These are phyloP conservation scores for Alloplasta piceator DNA, from an alignment of 2,888 invertebrate species.

Conservation along the genomic window DNA sequence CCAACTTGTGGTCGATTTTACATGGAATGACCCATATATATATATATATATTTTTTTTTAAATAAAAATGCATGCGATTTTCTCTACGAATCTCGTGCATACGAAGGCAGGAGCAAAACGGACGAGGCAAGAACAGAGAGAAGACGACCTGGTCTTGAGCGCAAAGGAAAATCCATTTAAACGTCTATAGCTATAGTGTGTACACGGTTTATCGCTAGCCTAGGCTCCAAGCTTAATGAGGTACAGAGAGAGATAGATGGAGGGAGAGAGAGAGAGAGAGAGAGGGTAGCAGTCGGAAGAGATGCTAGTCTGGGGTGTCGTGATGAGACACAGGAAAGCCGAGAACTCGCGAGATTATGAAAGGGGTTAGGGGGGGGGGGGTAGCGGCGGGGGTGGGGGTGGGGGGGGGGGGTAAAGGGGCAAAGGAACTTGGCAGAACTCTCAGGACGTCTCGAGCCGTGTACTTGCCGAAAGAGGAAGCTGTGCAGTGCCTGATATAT, in stretches of 20 bases:
- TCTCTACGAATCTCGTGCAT: slow-evolving; percentile 14
- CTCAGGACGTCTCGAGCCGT: slow-evolving; percentile 61
- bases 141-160: slow-evolving; percentile 39
- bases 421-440: slow-evolving; percentile 53
- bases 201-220: slow-evolving; percentile 38
- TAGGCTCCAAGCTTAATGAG: slow-evolving; percentile 56
- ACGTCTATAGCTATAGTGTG: neutral
- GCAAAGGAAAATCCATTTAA: slow-evolving; percentile 40
- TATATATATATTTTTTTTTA: too few relatives aligned
- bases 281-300: slow-evolving; percentile 32
- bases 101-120: slow-evolving; percentile 52
- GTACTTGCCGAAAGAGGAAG: slow-evolving; percentile 60
- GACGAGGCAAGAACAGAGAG: slow-evolving; percentile 40
- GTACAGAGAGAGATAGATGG: slow-evolving; percentile 38
- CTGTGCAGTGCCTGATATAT: slow-evolving; percentile 15
- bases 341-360: slow-evolving; percentile 50
- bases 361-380: neutral
- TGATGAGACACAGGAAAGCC: slow-evolving; percentile 64
- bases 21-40: too few relatives aligned
- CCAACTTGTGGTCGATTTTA: too few relatives aligned
- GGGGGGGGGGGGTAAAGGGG: slow-evolving; percentile 6
- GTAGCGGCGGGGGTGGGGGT: neutral
- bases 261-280: slow-evolving; percentile 33
- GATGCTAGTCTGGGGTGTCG: slow-evolving; percentile 59
- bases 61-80: neutral